Evolutionary conservation across 2,797 vertebrate genomes (phyloP).

Genomic region (Enteromius afrohamiltoni): DNA sequence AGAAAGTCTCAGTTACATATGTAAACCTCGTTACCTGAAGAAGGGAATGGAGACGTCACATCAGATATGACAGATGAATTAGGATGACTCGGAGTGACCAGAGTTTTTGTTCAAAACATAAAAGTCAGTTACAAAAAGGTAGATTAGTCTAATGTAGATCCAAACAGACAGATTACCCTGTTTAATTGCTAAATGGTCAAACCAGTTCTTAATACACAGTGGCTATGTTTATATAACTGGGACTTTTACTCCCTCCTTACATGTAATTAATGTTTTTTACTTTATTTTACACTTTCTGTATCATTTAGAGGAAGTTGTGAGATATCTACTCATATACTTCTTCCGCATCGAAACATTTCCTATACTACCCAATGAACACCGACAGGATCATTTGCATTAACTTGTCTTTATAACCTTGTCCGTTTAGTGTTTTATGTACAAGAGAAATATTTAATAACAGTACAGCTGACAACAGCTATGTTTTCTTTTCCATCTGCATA

Average conservation of each 20-base stretch:
- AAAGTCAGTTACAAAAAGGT: not conserved
- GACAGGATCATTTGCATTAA: slow-evolving; percentile 9
- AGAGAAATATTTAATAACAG: not conserved
- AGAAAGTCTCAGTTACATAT: too few relatives aligned
- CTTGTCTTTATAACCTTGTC: slow-evolving; percentile 5
- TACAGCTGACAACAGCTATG: not conserved
- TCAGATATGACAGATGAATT: too few relatives aligned
- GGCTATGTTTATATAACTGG: not conserved
- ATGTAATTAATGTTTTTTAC: not conserved
- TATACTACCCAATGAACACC: not conserved
- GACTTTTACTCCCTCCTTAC: not conserved
- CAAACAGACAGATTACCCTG: not conserved
- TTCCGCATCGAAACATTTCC: not conserved
- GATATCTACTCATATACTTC: not conserved
- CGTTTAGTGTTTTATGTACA: not conserved
- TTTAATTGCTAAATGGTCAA: not conserved
- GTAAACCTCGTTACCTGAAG: too few relatives aligned
- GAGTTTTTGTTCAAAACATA: not conserved
- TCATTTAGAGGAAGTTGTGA: not conserved
- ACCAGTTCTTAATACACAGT: not conserved
- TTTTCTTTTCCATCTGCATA: slow-evolving; percentile 2
- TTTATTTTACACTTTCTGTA: not conserved
- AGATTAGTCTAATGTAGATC: not conserved
- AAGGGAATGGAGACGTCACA: too few relatives aligned
- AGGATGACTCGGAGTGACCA: too few relatives aligned